Evolutionary conservation across 2,113 vertebrate species (phyloP).

Genomic region (Neoarius graeffei): DNA sequence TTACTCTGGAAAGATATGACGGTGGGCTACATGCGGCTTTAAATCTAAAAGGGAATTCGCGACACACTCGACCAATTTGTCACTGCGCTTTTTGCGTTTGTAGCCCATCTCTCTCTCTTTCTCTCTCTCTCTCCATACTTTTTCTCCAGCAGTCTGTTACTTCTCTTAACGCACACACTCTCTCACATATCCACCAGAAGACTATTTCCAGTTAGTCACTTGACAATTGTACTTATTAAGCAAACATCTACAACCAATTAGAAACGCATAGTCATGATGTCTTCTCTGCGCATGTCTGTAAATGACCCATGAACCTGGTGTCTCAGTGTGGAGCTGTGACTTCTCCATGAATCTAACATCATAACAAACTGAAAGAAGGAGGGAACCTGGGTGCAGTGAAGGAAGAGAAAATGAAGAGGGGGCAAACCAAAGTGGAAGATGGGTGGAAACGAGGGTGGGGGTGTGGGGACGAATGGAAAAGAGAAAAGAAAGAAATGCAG

Average conservation of each 20-base stretch:
- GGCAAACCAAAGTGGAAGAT: constrained; percentile 68
- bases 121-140: constrained; percentile 54
- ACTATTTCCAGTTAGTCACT: not conserved
- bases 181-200: not conserved
- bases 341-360: constrained; percentile 64
- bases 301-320: constrained; percentile 66
- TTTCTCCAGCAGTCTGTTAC: constrained; percentile 67
- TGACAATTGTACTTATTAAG: not conserved
- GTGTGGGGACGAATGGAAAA: constrained; percentile 71
- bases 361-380: constrained; percentile 68
- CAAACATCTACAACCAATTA: constrained; percentile 3
- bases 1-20: constrained; percentile 88
- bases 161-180: constrained; percentile 49
- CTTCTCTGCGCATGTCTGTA: constrained; percentile 49
- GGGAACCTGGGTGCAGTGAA: constrained; percentile 75
- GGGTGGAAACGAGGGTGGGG: constrained; percentile 72
- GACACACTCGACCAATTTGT: constrained; percentile 82
- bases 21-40: constrained; percentile 82
- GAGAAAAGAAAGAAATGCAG: constrained; percentile 77
- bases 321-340: constrained; percentile 65
- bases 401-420: constrained; percentile 58
- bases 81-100: constrained; percentile 71
- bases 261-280: constrained; percentile 26
- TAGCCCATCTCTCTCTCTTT: constrained; percentile 66
- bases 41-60: constrained; percentile 84